Percentiles rank a stretch among this genome's conserved stretches.
These are phyloP conservation scores for Leptatherina wallacei DNA, from an alignment of 2,797 vertebrate genomes.

Conservation along the genomic window DNA sequence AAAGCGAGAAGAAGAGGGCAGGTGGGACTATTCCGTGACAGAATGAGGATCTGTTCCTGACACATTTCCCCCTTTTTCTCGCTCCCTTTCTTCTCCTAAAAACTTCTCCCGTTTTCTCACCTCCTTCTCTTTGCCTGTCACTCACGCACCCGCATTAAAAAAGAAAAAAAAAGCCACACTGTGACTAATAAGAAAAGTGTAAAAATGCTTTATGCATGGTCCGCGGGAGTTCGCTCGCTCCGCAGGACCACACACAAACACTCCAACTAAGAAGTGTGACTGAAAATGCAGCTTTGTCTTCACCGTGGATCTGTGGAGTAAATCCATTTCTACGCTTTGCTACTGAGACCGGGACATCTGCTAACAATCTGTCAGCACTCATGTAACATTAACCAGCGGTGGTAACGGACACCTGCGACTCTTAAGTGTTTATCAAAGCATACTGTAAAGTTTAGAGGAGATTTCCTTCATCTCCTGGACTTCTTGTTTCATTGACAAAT, in stretches of 20 bases:
- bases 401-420: slow-evolving; percentile 56
- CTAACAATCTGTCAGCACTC: slow-evolving; percentile 63
- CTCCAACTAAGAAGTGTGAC: slow-evolving; percentile 44
- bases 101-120: slow-evolving; percentile 37
- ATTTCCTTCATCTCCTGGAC: not conserved
- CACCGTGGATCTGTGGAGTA: slow-evolving; percentile 51
- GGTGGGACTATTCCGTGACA: slow-evolving; percentile 76
- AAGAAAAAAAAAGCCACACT: slow-evolving; percentile 46
- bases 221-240: slow-evolving; percentile 50
- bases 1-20: slow-evolving; percentile 56
- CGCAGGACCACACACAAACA: slow-evolving; percentile 68
- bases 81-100: slow-evolving; percentile 47
- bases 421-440: slow-evolving; percentile 20
- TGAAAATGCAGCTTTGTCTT: slow-evolving; percentile 68
- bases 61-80: slow-evolving; percentile 62
- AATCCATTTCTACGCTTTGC: slow-evolving; percentile 63
- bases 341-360: slow-evolving; percentile 67
- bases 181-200: slow-evolving; percentile 77
- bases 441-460: slow-evolving; percentile 1
- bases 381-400: slow-evolving; percentile 41
- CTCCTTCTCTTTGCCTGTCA: slow-evolving; percentile 30
- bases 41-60: slow-evolving; percentile 80
- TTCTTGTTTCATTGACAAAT: not conserved
- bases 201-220: slow-evolving; percentile 72
- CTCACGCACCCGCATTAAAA: slow-evolving; percentile 20